Evolutionary conservation across 92 coral and sea anemone species (phyloP).

Genomic region (Epizoanthus rinbou): DNA sequence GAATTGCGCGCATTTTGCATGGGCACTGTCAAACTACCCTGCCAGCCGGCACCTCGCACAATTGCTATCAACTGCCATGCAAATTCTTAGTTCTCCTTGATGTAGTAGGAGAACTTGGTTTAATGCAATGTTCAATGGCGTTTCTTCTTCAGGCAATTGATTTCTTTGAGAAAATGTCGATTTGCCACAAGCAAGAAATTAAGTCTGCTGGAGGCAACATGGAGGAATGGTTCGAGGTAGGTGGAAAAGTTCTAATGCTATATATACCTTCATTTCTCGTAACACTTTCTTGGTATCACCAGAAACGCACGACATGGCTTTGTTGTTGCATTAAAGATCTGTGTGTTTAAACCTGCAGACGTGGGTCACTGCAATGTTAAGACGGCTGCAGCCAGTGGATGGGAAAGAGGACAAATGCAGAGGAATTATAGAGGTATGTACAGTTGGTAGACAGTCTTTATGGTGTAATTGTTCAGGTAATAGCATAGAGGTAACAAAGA

Average conservation of each 20-base stretch:
- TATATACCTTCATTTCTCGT: neutral
- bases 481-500: too few species aligned
- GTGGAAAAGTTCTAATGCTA: neutral
- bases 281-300: neutral
- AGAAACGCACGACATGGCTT: conserved; percentile 48
- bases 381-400: conserved; percentile 1
- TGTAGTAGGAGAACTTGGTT: neutral
- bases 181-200: conserved; percentile 70
- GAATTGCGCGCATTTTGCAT: neutral
- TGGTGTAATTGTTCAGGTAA: too few species aligned
- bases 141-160: conserved; percentile 73
- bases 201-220: conserved; percentile 54
- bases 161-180: conserved; percentile 72
- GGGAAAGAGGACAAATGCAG: neutral
- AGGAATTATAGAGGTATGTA: conserved; percentile 22
- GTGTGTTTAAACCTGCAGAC: conserved; percentile 31
- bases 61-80: neutral
- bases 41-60: too few species aligned
- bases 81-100: neutral
- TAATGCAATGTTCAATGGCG: neutral
- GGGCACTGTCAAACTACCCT: neutral
- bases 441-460: too few species aligned
- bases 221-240: conserved; percentile 82
- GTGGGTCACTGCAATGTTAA: conserved; percentile 17
- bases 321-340: conserved; percentile 49